Percentiles rank a stretch among this genome's conserved stretches.
These are phyloP conservation scores for Eristalis pertinax DNA, from an alignment of 2,888 invertebrate species.

Conservation along the genomic window DNA sequence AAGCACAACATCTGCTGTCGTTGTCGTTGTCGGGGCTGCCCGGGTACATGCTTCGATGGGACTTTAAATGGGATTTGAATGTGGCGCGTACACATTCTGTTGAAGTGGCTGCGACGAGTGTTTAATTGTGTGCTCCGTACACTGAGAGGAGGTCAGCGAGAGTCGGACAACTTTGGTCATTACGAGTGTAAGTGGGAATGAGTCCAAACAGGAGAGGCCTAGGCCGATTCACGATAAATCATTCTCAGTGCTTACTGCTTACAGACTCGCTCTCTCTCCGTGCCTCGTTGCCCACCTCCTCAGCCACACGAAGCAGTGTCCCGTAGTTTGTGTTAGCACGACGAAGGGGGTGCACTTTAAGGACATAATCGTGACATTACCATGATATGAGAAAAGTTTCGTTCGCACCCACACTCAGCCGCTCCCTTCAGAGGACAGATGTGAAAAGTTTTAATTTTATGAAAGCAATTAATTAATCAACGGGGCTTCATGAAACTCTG, in stretches of 20 bases:
- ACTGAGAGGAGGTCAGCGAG: conserved; percentile 41
- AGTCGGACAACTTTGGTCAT: conserved; percentile 29
- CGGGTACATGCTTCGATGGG: conserved; percentile 29
- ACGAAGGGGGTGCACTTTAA: not conserved
- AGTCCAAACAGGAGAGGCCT: conserved; percentile 14
- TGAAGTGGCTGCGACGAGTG: conserved; percentile 43
- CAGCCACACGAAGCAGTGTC: not conserved
- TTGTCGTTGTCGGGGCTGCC: not conserved
- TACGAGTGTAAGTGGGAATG: conserved; percentile 1
- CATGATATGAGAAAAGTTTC: conserved; percentile 32
- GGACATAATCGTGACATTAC: conserved; percentile 28
- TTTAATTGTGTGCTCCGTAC: conserved; percentile 53
- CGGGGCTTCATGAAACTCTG: conserved; percentile 19
- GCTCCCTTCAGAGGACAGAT: not conserved
- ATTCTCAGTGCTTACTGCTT: not conserved
- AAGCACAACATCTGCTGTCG: conserved; percentile 15
- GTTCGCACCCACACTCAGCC: not conserved
- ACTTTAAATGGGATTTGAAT: conserved; percentile 31
- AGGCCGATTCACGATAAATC: not conserved
- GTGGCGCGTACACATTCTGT: conserved; percentile 30
- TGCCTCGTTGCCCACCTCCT: not conserved
- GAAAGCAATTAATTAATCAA: conserved; percentile 63
- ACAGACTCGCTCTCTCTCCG: not conserved
- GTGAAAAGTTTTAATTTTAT: conserved; percentile 36
- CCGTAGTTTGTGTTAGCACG: not conserved